Evolutionary conservation across 2,113 vertebrate genomes (phyloP), one percentile per base, ranked within the genome.

Genomic region (Nanorana parkeri): DNA sequence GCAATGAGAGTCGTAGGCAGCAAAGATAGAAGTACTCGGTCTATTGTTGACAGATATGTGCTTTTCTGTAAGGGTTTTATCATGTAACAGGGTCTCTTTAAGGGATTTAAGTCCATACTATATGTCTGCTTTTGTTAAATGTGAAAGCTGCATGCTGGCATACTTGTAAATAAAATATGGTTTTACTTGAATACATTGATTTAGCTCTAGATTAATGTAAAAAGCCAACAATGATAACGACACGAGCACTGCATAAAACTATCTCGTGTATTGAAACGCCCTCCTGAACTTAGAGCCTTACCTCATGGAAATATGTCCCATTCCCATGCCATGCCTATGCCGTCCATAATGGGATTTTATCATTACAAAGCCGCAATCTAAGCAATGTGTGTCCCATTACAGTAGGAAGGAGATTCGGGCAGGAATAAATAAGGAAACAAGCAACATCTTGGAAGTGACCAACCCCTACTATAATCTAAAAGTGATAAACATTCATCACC

Each of bases 401-500:
- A 78, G 10, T 58, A 24, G 47, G 20, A 56, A 52, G 1, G 26
- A 28, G 56, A 68, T n/a, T 16, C 20, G 58, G 55, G 32, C 28
- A 17, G 41, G 41, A 13, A 64, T 64, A 77, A 63, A 65, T 64
- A 66, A 47, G 55, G 10, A 60, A 52, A 16, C 2, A 7, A 56
- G 61, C 60, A 24, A n/a, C n/a, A 56, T 74, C 17, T 65, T 13
- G 21, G n/a, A 13, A 81, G 80, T 74, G 80, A 66, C 80, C 80
- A 74, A 47, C 17, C n/a, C 41, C 17, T 65, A 36, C 60, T 81
- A 51, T 67, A 81, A 81, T 81, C 60, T 74, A 32, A 32, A 81
- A 76, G 71, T 82, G 72, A 82, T 82, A 51, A 82, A 82, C 80
- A 82, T 82, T 82, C 71, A 76, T 82, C 80, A 82, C 71, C 26